phyloP scores from a whole-genome alignment of 2,797 vertebrate genomes.

The Enteromius treurensis region DNA sequence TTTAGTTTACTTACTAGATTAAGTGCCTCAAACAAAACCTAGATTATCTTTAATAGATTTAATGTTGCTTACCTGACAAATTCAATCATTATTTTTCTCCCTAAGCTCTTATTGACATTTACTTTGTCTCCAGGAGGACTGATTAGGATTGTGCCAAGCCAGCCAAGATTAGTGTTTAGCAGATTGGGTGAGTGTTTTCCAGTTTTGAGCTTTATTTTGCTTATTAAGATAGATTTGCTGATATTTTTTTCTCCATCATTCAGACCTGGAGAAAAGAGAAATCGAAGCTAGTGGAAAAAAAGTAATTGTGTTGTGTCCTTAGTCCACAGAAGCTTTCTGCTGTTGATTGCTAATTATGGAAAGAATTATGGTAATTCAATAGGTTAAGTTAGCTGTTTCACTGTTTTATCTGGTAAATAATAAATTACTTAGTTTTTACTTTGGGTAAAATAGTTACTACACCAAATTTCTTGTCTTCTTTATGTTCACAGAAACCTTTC shows the following conservation, averaged over 20 bases:
- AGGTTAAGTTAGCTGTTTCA: neutral
- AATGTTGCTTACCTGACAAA: neutral
- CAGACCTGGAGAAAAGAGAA: neutral
- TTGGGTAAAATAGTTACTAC: neutral
- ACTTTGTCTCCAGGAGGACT: neutral
- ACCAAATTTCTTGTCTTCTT: neutral
- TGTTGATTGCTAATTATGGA: conserved; percentile 1
- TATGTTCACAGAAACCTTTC: neutral
- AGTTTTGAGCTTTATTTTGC: neutral
- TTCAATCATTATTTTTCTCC: neutral
- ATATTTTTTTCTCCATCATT: neutral
- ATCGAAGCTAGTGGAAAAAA: conserved; percentile 26
- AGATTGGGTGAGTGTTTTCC: neutral
- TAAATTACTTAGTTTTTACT: neutral
- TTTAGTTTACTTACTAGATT: neutral
- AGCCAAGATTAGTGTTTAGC: no score
- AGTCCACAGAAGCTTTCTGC: conserved; percentile 21
- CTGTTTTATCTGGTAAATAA: neutral
- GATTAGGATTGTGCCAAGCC: neutral
- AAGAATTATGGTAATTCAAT: conserved; percentile 1
- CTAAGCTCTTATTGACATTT: neutral
- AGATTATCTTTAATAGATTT: neutral
- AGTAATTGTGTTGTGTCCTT: conserved; percentile 42
- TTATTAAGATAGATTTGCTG: neutral
- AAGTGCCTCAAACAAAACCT: neutral